phyloP scores from a whole-genome alignment of 2,888 invertebrate species.

The Tiliacea citrago region DNA sequence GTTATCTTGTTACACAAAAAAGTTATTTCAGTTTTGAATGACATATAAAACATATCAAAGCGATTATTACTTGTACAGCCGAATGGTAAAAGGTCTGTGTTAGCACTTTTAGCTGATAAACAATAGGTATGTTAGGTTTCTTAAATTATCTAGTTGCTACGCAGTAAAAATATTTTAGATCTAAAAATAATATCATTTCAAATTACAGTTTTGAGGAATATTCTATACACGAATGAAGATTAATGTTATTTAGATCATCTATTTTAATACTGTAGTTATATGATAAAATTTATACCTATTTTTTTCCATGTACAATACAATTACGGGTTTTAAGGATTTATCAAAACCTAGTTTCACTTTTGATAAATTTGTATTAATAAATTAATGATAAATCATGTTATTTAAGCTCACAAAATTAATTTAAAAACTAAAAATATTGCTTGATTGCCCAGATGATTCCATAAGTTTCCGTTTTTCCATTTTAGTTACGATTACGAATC shows the following conservation, averaged over 20 bases:
- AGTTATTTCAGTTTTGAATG: conserved; percentile 71
- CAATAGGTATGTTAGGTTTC: background rate
- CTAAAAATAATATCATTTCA: background rate
- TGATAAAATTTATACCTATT: background rate
- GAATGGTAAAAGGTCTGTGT: conserved; percentile 43
- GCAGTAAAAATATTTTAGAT: background rate
- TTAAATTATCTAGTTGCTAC: background rate
- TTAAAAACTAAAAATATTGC: too few species aligned
- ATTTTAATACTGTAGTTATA: background rate
- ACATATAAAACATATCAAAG: conserved; percentile 70
- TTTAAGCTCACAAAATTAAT: background rate
- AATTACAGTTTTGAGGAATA: background rate
- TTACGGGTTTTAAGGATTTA: too few species aligned
- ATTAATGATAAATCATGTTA: background rate
- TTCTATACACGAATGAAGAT: background rate
- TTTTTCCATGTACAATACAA: background rate
- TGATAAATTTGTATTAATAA: background rate
- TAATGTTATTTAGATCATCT: background rate
- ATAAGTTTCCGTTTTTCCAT: background rate
- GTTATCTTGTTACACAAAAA: conserved; percentile 64
- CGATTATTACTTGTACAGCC: conserved; percentile 73
- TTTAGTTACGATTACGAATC: background rate
- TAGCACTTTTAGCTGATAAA: conserved; percentile 11
- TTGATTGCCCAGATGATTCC: too few species aligned
- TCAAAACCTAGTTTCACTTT: too few species aligned